A percentile compares a stretch with the other conserved stretches of the same genome.
These are phyloP conservation scores for Spodoptera exigua DNA, from an alignment of 2,888 invertebrate species.

Conservation along the genomic window DNA sequence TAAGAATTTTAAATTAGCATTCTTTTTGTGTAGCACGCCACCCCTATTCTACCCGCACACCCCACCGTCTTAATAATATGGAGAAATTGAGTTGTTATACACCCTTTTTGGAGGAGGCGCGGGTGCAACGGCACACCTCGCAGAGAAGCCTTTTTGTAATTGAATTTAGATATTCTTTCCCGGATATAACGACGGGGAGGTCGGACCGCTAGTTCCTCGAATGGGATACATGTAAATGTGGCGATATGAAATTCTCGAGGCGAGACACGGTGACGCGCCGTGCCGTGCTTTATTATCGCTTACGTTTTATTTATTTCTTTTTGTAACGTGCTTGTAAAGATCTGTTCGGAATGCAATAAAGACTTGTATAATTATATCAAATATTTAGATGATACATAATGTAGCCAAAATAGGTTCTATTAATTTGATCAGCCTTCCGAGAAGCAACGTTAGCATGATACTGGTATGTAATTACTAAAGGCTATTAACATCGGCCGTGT, in stretches of 20 bases:
- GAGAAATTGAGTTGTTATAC: constrained; percentile 89
- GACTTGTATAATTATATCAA: constrained; percentile 58
- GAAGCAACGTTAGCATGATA: constrained; percentile 86
- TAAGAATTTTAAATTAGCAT: constrained; percentile 89
- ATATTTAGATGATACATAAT: constrained; percentile 63
- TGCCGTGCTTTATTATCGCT: constrained; percentile 71
- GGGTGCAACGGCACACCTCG: constrained; percentile 86
- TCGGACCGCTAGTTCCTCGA: constrained; percentile 77
- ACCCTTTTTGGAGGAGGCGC: constrained; percentile 86
- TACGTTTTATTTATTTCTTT: constrained; percentile 60
- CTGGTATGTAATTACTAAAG: constrained; percentile 87
- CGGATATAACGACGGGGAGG: constrained; percentile 83
- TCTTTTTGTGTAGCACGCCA: constrained; percentile 86
- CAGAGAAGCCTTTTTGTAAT: constrained; percentile 87
- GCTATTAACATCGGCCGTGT: constrained; percentile 89
- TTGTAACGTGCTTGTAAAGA: constrained; percentile 52
- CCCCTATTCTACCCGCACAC: constrained; percentile 79
- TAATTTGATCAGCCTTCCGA: constrained; percentile 88
- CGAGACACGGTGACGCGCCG: constrained; percentile 64
- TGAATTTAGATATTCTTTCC: constrained; percentile 88
- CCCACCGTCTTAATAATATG: constrained; percentile 87
- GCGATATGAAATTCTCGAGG: constrained; percentile 81
- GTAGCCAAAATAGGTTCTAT: constrained; percentile 84
- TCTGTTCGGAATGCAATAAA: constrained; percentile 51
- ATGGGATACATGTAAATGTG: constrained; percentile 78